Evolutionary conservation across 1,140 invertebrate species (phyloP), one percentile per base, ranked within the genome.

Genomic region (Agrypnia vestita): DNA sequence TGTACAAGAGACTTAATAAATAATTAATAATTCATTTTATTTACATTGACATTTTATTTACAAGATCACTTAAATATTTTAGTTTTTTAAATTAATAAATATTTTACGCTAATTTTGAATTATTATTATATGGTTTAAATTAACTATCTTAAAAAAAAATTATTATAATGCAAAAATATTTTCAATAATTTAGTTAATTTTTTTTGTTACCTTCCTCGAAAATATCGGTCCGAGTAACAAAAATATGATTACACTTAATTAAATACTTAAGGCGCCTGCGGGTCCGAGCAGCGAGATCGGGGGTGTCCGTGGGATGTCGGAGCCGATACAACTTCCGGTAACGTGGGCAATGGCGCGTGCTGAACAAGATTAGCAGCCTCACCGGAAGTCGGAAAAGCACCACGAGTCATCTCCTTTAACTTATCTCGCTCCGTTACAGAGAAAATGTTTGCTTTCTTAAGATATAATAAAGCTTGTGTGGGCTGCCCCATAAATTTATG

Each of bases 301-400:
- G 15, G 15, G 46, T 17, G 64, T 47, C 46, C 64, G 64, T 69
- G 64, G 44, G 17, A 47, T 69, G 35, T 69, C 44, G 44, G 64
- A 69, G 46, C 64, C 64, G 64, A 69, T 69, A 69, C 64, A 47
- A 46, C 43, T 73, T 73, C 69, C 69, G 49, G 69, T 73, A 73
- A 73, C 69, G 69, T 15, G 69, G 51, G 69, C 69, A 73, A 73
- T 73, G 69, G 69, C 69, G 69, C 69, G 69, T 73, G 69, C 69
- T 25, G 69, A 55, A 73, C 49, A 73, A 73, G 69, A 73, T 73
- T 73, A 73, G 49, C 69, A 6, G 21, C 47, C n/a, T 49, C 43
- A 25, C 69, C 69, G 69, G 69, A 73, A 35, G 69, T 15, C 9
- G 69, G 69, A 13, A 35, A 55, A 73, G 21, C 21, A 55, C 49